Evolutionary conservation across 2,113 vertebrate species (phyloP), one percentile per base, ranked within the genome.

Genomic region (Hassar affinis): DNA sequence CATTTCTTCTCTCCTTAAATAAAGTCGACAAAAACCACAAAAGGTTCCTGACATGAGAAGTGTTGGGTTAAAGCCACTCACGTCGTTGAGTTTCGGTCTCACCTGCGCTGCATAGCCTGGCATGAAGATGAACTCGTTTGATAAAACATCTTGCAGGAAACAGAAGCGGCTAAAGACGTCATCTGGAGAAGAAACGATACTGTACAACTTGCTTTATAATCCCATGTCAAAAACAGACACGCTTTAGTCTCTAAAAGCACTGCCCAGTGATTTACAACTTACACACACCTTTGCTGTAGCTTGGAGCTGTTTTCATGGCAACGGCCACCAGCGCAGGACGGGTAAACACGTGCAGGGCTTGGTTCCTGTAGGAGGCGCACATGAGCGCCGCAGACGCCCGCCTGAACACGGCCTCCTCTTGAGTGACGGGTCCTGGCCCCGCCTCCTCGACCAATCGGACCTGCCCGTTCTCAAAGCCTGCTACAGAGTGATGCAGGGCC

Each of bases 321-420:
- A 93, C 0, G 0, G 95, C 94, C 35, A 99, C 93, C 81, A 99
- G 87, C 6, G 96, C 95, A 0, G 97, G 97, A 1, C 96, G 95
- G 22, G 94, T 91, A n/a, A 96, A 97, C 7, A 94, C 11, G 2
- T 99, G 97, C 74, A 98, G 86, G 17, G 93, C 81, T 90, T 98
- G 97, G 90, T 99, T 99, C 90, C 95, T 95, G 80, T 99, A 99
- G 7, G 94, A 94, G 0, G 94, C 95, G 84, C 97, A 94, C 93
- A 94, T 94, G 83, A 99, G 96, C 79, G 95, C 52, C 0, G 91
- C 59, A 18, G 92, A 89, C 1, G 96, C 92, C 0, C 83, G 92
- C 72, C 90, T 93, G 77, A 92, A 91, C 82, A 96, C 80, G 0
- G 88, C 81, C 0, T 96, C 95, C 83, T 94, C 92, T 0, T 92